Conservation (phyloP, 2,888 invertebrate genomes). For the Seira sanloemensis region DNA sequence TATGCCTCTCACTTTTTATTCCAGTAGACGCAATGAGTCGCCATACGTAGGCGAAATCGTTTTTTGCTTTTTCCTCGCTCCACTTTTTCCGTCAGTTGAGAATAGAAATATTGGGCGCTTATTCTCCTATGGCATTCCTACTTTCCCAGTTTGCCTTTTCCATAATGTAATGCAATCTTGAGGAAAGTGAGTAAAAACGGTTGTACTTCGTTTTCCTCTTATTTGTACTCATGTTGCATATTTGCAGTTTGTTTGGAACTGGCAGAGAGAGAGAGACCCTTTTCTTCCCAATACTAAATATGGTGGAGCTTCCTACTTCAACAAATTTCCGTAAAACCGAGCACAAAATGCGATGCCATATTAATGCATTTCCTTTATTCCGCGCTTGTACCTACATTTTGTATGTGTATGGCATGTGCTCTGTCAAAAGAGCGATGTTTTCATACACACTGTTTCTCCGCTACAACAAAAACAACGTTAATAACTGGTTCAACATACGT, state of each 20-base stretch:
- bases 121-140: not conserved
- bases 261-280: not conserved
- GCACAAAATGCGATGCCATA: too few species aligned
- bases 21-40: not conserved
- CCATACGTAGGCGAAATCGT: not conserved
- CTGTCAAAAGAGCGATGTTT: too few species aligned
- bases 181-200: not conserved
- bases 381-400: too few species aligned
- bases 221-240: not conserved
- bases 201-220: not conserved
- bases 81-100: not conserved
- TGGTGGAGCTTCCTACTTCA: too few species aligned
- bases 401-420: too few species aligned
- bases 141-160: not conserved
- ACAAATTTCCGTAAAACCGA: too few species aligned
- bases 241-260: not conserved
- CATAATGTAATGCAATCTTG: not conserved
- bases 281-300: too few species aligned
- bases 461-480: too few species aligned
- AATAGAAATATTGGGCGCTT: not conserved
- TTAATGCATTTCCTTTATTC: too few species aligned
- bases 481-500: too few species aligned
- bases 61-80: not conserved
- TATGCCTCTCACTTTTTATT: not conserved
- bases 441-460: too few species aligned